These are phyloP conservation scores for Stichopus horrens DNA, from an alignment of 53 echinoderm and acorn worm genomes.

Conservation along the genomic window DNA sequence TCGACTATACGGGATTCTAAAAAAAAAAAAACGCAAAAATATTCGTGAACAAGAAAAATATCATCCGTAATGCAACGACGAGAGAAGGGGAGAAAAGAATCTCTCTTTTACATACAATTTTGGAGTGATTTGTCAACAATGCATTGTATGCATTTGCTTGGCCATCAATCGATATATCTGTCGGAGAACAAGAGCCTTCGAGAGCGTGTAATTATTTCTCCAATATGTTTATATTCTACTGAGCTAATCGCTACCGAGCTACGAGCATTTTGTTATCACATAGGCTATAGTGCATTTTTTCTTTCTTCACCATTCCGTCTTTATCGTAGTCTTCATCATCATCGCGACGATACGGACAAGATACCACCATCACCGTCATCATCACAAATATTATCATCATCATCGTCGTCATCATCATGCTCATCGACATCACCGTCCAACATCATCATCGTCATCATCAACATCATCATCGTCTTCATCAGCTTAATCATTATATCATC, in stretches of 20 bases:
- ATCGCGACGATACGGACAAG: neutral
- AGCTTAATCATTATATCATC: too few relatives aligned
- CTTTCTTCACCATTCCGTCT: neutral
- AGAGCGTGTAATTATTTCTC: slow-evolving; percentile 18
- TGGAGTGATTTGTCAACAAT: slow-evolving; percentile 34
- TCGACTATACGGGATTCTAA: too few relatives aligned
- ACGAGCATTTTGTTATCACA: too few relatives aligned
- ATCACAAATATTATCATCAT: neutral
- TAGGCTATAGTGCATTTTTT: too few relatives aligned
- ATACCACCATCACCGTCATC: neutral
- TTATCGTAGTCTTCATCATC: neutral
- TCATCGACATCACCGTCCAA: too few relatives aligned
- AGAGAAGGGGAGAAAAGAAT: too few relatives aligned
- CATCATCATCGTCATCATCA: neutral
- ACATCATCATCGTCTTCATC: neutral
- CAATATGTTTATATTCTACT: neutral
- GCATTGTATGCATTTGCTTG: neutral
- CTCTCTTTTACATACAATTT: neutral
- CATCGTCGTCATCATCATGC: too few relatives aligned
- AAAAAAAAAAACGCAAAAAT: too few relatives aligned
- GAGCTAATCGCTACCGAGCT: too few relatives aligned
- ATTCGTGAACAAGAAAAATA: too few relatives aligned
- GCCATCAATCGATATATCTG: slow-evolving; percentile 2
- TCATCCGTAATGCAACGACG: neutral
- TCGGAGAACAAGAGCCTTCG: neutral